Percentiles rank a stretch among this genome's conserved stretches.
Evolutionary conservation across 1,140 invertebrate species (phyloP).

Genomic region (Mizuhopecten yessoensis): DNA sequence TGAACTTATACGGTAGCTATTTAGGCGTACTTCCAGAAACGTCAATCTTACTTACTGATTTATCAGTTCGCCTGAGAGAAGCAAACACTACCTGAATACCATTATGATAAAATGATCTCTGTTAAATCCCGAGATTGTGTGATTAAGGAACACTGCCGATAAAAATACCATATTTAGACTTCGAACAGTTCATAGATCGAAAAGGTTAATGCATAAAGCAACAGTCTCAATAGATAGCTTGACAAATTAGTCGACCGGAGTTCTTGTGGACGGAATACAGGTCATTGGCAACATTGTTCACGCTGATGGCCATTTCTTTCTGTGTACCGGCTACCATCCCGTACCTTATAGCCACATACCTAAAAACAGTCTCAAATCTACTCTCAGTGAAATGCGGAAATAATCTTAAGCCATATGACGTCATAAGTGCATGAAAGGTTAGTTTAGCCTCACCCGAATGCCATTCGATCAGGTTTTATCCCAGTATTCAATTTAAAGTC

Average conservation of each 20-base stretch:
- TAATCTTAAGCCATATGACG: not conserved
- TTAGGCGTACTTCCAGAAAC: not conserved
- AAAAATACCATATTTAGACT: not conserved
- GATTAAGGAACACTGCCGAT: not conserved
- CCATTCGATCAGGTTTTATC: not conserved
- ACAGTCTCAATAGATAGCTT: not conserved
- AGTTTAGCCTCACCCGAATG: not conserved
- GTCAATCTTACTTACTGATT: not conserved
- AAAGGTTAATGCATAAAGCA: not conserved
- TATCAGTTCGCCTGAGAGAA: not conserved
- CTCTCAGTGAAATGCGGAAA: too few species aligned
- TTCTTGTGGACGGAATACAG: not conserved
- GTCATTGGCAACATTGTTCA: not conserved
- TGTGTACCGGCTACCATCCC: not conserved
- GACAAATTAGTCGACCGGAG: slow-evolving; percentile 15
- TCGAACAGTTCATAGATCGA: not conserved
- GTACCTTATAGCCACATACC: not conserved
- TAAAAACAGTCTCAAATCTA: not conserved
- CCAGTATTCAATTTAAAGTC: not conserved
- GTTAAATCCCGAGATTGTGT: not conserved
- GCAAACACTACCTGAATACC: slow-evolving; percentile 2
- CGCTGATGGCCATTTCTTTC: too few species aligned
- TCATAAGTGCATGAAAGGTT: not conserved
- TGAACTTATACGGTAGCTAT: not conserved
- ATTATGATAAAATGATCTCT: slow-evolving; percentile 10